A percentile compares a stretch with the other conserved stretches of the same genome.
phyloP scores from a whole-genome alignment of 64 coral and sea anemone species.

The Montipora sp. region DNA sequence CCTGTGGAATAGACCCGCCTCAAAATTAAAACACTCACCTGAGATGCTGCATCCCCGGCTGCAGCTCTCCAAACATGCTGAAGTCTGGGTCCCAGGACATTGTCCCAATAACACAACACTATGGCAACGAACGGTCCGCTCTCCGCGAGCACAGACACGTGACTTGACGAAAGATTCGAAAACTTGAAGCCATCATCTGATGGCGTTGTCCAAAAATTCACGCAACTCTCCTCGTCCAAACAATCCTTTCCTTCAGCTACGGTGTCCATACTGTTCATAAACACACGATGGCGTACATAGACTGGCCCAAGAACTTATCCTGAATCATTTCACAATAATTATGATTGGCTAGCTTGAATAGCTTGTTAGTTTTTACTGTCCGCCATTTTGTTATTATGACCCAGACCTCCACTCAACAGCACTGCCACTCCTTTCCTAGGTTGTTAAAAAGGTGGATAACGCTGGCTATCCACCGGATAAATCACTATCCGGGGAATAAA shows the following conservation, averaged over 20 bases:
- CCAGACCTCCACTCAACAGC: not conserved
- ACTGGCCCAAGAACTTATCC: not conserved
- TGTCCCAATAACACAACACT: constrained; percentile 75
- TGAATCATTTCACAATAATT: not conserved
- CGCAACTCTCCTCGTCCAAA: not conserved
- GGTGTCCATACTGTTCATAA: not conserved
- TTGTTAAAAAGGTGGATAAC: too few species aligned
- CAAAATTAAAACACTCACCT: not conserved
- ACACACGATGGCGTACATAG: too few species aligned
- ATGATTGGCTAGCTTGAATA: not conserved
- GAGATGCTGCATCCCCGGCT: constrained; percentile 26
- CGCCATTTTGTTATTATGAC: not conserved
- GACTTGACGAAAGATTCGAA: constrained; percentile 43
- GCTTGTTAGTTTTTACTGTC: too few species aligned
- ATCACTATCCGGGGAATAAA: too few species aligned
- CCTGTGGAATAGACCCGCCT: too few species aligned
- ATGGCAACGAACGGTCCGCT: constrained; percentile 55
- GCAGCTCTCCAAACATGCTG: constrained; percentile 68
- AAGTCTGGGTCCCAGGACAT: constrained; percentile 69
- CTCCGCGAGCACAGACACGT: constrained; percentile 44
- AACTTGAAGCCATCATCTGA: constrained; percentile 56
- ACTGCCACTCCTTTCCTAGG: too few species aligned
- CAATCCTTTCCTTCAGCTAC: not conserved
- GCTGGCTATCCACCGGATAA: too few species aligned
- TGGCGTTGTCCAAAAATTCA: constrained; percentile 61